Percentiles rank a stretch among this genome's conserved stretches.
Evolutionary conservation across 2,888 invertebrate genomes (phyloP).

Genomic region (Drosophila pseudotakahashii): DNA sequence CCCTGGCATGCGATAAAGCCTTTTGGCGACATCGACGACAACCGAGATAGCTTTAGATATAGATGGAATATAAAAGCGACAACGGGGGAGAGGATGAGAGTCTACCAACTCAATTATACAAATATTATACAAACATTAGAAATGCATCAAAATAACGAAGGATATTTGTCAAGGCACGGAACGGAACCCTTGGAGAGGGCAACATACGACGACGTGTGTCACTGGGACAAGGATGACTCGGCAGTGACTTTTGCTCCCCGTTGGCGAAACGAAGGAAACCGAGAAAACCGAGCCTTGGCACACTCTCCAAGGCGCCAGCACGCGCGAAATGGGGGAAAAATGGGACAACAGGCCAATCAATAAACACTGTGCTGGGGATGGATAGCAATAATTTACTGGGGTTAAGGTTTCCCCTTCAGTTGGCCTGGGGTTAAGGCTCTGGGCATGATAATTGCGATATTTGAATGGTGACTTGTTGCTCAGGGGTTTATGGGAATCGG

Average conservation of each 20-base stretch:
- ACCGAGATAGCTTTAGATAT: constrained; percentile 15
- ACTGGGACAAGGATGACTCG: constrained; percentile 34
- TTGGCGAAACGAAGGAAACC: constrained; percentile 1
- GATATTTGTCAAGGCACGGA: constrained; percentile 66
- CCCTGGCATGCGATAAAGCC: constrained; percentile 36
- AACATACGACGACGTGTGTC: constrained; percentile 10
- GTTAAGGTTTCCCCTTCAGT: constrained; percentile 15
- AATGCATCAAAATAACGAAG: constrained; percentile 77
- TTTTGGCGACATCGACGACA: constrained; percentile 64
- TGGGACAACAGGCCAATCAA: constrained; percentile 31
- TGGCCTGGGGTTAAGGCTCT: constrained; percentile 23
- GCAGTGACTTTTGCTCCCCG: constrained; percentile 8
- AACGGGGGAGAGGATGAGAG: constrained; percentile 6
- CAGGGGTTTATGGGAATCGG: too few species aligned
- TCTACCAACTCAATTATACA: constrained; percentile 73
- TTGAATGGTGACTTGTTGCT: constrained; percentile 15
- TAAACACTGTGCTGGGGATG: constrained; percentile 20
- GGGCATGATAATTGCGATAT: constrained; percentile 17
- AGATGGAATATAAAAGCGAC: constrained; percentile 10
- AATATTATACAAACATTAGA: constrained; percentile 74
- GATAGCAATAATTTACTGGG: not conserved
- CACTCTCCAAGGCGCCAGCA: constrained; percentile 28
- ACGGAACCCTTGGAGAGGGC: constrained; percentile 33
- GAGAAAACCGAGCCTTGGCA: constrained; percentile 42
- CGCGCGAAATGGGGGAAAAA: constrained; percentile 14